phyloP scores from a whole-genome alignment of 2,797 vertebrate genomes.

The Corythornis leucogaster region DNA sequence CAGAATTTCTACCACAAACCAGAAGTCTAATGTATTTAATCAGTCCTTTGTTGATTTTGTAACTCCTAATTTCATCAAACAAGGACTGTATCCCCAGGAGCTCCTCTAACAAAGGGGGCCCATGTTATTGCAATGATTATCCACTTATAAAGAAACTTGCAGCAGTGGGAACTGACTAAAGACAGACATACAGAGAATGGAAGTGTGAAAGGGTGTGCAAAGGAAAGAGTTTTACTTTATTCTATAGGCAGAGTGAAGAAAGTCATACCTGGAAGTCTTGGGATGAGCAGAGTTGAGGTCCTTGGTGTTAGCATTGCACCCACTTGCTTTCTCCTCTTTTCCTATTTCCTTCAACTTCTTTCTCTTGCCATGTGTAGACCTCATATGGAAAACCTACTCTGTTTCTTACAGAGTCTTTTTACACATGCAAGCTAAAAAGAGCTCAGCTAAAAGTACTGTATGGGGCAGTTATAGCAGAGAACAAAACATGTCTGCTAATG shows the following conservation, averaged over 20 bases:
- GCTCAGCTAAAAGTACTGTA: neutral
- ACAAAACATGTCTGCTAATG: neutral
- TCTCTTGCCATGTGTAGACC: neutral
- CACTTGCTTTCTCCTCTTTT: neutral
- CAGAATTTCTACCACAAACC: neutral
- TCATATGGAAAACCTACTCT: neutral
- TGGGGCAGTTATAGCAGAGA: neutral
- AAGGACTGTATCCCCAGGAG: neutral
- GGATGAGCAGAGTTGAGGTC: neutral
- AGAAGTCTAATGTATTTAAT: neutral
- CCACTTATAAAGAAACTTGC: neutral
- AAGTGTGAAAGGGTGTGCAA: accelerated
- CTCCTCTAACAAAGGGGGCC: neutral
- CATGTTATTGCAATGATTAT: neutral
- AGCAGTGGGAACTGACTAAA: neutral
- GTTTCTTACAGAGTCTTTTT: neutral
- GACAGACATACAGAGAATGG: neutral
- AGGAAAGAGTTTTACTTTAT: neutral
- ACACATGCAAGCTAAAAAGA: neutral
- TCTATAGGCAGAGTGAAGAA: neutral
- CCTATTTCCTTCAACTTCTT: neutral
- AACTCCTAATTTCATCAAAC: neutral
- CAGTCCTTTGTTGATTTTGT: neutral
- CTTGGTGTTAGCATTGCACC: neutral
- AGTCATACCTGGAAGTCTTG: neutral